phyloP scores from a whole-genome alignment of 2,113 vertebrate species.

The Rhinopithecus roxellana region DNA sequence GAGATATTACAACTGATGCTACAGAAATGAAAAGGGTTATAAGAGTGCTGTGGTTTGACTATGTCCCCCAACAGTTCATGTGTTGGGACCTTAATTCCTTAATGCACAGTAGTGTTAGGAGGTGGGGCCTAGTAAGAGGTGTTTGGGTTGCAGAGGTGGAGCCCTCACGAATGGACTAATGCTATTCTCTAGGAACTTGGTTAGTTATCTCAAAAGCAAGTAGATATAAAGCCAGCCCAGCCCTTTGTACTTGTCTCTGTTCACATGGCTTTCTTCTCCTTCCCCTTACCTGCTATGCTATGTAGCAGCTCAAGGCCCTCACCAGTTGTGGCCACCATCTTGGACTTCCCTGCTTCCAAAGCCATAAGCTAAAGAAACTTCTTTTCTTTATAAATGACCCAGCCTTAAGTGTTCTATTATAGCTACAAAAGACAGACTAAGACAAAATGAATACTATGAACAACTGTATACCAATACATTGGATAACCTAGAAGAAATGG shows the following conservation, averaged over 20 bases:
- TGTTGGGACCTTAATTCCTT: background rate
- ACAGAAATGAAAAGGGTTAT: background rate
- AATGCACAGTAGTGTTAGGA: background rate
- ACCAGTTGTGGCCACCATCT: background rate
- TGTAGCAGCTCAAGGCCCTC: background rate
- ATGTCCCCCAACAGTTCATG: background rate
- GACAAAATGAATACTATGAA: background rate
- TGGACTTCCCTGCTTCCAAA: background rate
- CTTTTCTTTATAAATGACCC: background rate
- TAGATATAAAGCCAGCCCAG: background rate
- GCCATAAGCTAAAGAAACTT: background rate
- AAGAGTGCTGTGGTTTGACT: background rate
- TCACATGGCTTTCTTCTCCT: background rate
- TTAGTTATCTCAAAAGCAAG: background rate
- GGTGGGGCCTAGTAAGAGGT: background rate
- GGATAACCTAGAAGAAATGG: background rate
- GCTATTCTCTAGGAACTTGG: background rate
- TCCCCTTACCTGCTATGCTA: background rate
- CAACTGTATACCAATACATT: background rate
- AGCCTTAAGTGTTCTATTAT: background rate
- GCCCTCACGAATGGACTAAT: background rate
- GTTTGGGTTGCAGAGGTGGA: background rate
- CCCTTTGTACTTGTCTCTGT: background rate
- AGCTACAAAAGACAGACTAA: background rate
- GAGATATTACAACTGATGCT: background rate